Evolutionary conservation across 2,888 invertebrate species (phyloP), one percentile per base, ranked within the genome.

Genomic region (Drosophila falleni): DNA sequence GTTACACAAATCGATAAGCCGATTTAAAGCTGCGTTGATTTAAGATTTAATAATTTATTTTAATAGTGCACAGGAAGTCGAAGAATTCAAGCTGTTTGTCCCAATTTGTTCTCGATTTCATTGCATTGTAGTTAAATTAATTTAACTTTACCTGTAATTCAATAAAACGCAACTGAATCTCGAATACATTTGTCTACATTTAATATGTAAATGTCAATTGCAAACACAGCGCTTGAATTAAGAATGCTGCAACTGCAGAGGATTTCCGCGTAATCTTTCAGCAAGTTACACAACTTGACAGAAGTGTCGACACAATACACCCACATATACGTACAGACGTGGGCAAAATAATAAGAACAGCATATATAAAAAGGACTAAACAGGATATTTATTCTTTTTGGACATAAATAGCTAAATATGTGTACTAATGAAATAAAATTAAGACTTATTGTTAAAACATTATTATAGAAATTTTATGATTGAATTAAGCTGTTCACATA

Each of bases 191-290:
- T 15, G 10, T 19, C 5, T 6, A 33, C 23, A 11, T 11, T 44
- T 6, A 56, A 42, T 35, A 23, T 56, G 33, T 44, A 44, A 56
- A 33, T 56, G 10, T n/a, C 33, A 44, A 6, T 0, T n/a, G 51
- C 26, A 23, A 51, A 51, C 2, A n/a, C 23, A 19, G 15, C 9
- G 11, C 23, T 33, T 31, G 5, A 41, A 19, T 53, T 13, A 13
- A 23, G 15, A 33, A 44, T 11, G 23, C 11, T n/a, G 42, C 44
- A 44, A 15, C 5, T 23, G 33, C 15, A 33, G 23, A n/a, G 44
- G 13, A 13, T 55, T 11, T 19, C 5, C 54, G 15, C 19, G 31
- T 42, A 41, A 29, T 31, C 9, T 26, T 37, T n/a, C 37, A n/a
- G 23, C 51, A 37, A 10, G 26, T 41, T 54, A 16, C 31, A 19